A percentile compares a stretch with the other conserved stretches of the same genome.
Conservation (phyloP, 2,888 invertebrate genomes). For the Parnassius smintheus region DNA sequence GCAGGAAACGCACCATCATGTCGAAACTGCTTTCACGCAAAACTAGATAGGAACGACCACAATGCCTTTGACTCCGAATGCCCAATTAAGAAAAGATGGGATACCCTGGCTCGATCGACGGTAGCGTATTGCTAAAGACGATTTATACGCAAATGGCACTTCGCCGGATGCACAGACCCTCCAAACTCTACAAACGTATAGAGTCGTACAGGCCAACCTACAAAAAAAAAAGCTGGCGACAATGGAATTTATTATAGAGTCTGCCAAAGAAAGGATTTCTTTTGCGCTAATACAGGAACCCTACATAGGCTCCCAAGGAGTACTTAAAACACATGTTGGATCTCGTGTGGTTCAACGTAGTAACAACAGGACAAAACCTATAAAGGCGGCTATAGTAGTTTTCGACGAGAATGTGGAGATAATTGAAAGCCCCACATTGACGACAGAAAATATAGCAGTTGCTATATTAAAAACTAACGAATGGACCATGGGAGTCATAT, state of each 20-base stretch:
- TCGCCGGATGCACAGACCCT: too few relatives aligned
- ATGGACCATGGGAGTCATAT: slow-evolving; percentile 1
- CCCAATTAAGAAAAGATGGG: slow-evolving; percentile 22
- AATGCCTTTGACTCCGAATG: slow-evolving; percentile 15
- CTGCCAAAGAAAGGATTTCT: not conserved
- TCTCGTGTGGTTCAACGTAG: slow-evolving; percentile 11
- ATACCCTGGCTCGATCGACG: slow-evolving; percentile 20
- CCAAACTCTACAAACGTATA: too few relatives aligned
- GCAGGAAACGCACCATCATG: not conserved
- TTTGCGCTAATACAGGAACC: slow-evolving; percentile 24
- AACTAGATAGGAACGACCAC: slow-evolving; percentile 4
- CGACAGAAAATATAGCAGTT: slow-evolving; percentile 3
- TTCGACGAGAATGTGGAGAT: slow-evolving; percentile 4
- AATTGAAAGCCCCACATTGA: not conserved
- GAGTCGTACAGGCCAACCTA: not conserved
- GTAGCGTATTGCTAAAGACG: slow-evolving; percentile 7
- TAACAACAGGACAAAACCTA: not conserved
- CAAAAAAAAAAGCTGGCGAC: not conserved
- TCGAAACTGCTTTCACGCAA: not conserved
- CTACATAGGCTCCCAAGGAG: slow-evolving; percentile 16
- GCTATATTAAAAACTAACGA: not conserved
- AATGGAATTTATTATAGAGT: not conserved
- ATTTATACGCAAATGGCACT: too few relatives aligned
- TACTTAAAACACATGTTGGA: slow-evolving; percentile 2
- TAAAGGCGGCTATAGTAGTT: slow-evolving; percentile 20